Evolutionary conservation across 2,888 invertebrate genomes (phyloP).

Genomic region (Tetrapedia diversipes): DNA sequence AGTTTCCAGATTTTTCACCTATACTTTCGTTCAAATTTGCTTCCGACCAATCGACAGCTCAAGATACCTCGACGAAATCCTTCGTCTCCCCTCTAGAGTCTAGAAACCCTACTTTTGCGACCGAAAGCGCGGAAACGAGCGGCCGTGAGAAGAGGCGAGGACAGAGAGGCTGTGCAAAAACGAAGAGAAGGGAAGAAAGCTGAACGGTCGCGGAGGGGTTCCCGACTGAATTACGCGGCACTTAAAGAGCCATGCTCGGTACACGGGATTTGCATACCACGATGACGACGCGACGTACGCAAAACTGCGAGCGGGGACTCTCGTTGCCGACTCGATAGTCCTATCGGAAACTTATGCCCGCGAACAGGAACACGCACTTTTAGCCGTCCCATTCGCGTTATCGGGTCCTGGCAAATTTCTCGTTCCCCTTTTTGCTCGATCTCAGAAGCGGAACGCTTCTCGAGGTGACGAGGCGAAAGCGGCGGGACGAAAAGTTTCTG

Average conservation of each 20-base stretch:
- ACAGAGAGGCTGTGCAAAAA: not conserved
- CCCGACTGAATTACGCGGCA: constrained; percentile 75
- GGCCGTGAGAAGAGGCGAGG: too few relatives aligned
- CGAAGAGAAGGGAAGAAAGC: constrained; percentile 29
- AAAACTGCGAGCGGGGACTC: constrained; percentile 26
- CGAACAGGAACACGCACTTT: constrained; percentile 51
- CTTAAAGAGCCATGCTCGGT: constrained; percentile 75
- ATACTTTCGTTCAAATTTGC: too few relatives aligned
- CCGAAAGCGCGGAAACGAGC: too few relatives aligned
- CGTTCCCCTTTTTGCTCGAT: not conserved
- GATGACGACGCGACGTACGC: constrained; percentile 60
- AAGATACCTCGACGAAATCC: too few relatives aligned
- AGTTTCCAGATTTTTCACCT: too few relatives aligned
- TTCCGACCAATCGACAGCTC: too few relatives aligned
- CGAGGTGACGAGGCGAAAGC: constrained; percentile 21
- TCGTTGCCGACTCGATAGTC: constrained; percentile 58
- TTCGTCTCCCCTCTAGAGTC: too few relatives aligned
- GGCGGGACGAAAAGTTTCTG: not conserved
- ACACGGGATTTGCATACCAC: constrained; percentile 77
- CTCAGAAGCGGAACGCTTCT: not conserved
- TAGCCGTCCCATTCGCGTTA: constrained; percentile 50
- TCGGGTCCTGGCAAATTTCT: constrained; percentile 8
- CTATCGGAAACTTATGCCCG: constrained; percentile 56
- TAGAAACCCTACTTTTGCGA: too few relatives aligned
- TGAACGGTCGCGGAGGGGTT: constrained; percentile 61